A percentile compares a stretch with the other conserved stretches of the same genome.
Evolutionary conservation across 2,888 invertebrate genomes (phyloP).

Genomic region (Drosophila gaucha): DNA sequence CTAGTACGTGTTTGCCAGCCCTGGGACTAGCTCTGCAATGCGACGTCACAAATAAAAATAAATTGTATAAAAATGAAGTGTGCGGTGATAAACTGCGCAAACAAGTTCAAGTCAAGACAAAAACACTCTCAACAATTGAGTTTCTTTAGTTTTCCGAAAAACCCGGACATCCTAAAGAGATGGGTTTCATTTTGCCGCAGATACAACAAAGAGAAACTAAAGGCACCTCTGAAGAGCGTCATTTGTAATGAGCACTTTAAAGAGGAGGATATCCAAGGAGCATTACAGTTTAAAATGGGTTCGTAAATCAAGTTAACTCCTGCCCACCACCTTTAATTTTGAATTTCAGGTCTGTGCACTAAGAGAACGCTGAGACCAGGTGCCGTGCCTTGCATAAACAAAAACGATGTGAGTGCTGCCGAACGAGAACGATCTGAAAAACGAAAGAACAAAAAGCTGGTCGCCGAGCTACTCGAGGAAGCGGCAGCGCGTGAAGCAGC

Average conservation of each 20-base stretch:
- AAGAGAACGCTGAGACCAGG: conserved; percentile 58
- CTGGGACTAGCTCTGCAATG: conserved; percentile 15
- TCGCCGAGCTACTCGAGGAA: conserved; percentile 56
- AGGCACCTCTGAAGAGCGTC: conserved; percentile 37
- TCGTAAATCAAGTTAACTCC: conserved; percentile 2
- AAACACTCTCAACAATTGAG: conserved; percentile 48
- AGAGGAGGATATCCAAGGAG: conserved; percentile 64
- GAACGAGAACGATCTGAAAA: conserved; percentile 50
- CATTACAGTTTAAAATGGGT: conserved; percentile 64
- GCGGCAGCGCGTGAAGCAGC: conserved; percentile 40
- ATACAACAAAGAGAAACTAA: conserved; percentile 37
- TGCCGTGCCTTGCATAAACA: conserved; percentile 65
- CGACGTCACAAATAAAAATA: conserved; percentile 50
- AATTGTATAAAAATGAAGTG: conserved; percentile 59
- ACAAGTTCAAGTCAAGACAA: conserved; percentile 47
- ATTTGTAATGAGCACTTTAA: conserved; percentile 64
- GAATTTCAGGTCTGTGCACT: conserved; percentile 51
- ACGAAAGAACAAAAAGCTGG: conserved; percentile 52
- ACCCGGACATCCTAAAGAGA: conserved; percentile 31
- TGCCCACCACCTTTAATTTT: background rate
- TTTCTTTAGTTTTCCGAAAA: conserved; percentile 63
- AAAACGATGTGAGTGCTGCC: conserved; percentile 31
- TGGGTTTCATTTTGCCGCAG: conserved; percentile 59
- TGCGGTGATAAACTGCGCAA: conserved; percentile 55
- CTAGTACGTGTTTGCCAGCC: conserved; percentile 9